Evolutionary conservation across 2,888 invertebrate species (phyloP), one percentile per base, ranked within the genome.

Genomic region (Tinea semifulvella): DNA sequence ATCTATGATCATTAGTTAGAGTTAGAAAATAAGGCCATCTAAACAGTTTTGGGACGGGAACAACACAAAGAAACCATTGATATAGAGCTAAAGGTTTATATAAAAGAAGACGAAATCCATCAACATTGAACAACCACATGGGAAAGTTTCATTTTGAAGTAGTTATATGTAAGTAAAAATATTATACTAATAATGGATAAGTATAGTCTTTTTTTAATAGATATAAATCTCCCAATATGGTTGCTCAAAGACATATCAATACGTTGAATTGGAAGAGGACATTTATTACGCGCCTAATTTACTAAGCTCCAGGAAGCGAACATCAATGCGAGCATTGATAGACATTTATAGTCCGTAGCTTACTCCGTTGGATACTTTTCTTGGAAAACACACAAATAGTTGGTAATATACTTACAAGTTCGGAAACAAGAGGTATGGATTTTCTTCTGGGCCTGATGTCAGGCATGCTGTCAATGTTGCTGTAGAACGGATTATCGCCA

Each of bases 401-500:
- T 22, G 22, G 61, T 61, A 63, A 60, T 60, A 36, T 16, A 89
- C 96, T 90, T 88, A 99, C 99, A 90, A 99, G 87, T 83, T 99
- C 99, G 49, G 98, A 98, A 61, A 99, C 98, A 63, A 98, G 87
- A 22, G 98, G 97, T 65, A 98, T 97, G 44, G 97, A 97, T 82
- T 98, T 98, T 67, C 97, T 87, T 61, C 96, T 86, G 45, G 97
- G 96, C 63, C 97, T 89, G 75, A 99, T 98, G 74, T 98, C 98
- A 43, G 99, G 98, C 95, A 96, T 98, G 66, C 98, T 98, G 87
- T 99, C 98, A 82, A 99, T 99, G 76, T 96, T 96, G 77, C 96
- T 97, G 87, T 98, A 99, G 85, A 99, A 99, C 7, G 98, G 96
- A 82, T 98, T 98, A 81, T 97, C 95, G 55, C 94, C 92, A 14